Evolutionary conservation across 2,113 vertebrate genomes (phyloP).

Genomic region (Phalacrocorax aristotelis): DNA sequence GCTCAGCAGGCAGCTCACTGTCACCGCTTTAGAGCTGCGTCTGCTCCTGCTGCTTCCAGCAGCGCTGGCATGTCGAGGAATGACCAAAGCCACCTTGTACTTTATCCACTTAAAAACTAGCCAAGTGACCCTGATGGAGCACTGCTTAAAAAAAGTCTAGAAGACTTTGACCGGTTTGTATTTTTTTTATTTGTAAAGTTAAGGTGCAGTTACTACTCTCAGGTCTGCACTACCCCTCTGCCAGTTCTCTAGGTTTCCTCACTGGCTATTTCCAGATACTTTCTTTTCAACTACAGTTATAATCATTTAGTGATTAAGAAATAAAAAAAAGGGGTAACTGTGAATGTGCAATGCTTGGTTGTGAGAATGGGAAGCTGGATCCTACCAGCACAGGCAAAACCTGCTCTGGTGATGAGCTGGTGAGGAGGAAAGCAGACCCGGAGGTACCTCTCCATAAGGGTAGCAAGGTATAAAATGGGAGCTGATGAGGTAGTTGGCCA

Average conservation of each 20-base stretch:
- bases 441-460: too few species aligned
- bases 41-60: neutral
- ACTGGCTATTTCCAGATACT: neutral
- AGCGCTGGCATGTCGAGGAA: neutral
- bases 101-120: neutral
- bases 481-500: neutral
- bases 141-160: neutral
- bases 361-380: neutral
- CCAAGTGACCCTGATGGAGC: neutral
- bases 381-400: neutral
- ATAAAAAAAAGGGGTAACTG: neutral
- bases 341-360: neutral
- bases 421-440: neutral
- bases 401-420: neutral
- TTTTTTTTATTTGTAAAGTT: neutral
- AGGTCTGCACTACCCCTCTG: neutral
- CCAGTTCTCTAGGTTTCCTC: neutral
- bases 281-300: neutral
- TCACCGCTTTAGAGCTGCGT: neutral
- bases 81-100: neutral
- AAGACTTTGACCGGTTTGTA: neutral
- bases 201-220: neutral
- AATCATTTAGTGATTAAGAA: neutral
- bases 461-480: neutral
- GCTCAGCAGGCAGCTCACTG: neutral